Evolutionary conservation across 2,888 invertebrate species (phyloP).

Genomic region (Drymonia ruficornis): DNA sequence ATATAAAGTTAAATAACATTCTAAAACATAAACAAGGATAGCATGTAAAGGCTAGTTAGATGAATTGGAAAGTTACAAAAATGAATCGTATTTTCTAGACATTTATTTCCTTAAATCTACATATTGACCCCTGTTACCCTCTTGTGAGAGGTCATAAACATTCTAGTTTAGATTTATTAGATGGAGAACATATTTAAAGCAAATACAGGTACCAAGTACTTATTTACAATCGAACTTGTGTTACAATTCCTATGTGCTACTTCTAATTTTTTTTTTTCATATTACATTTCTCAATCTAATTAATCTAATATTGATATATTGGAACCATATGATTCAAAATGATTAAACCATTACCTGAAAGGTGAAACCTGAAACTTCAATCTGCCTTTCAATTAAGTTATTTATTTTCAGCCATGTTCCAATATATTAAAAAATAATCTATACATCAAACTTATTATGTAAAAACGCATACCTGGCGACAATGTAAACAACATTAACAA

Average conservation of each 20-base stretch:
- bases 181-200: conserved; percentile 1
- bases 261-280: conserved; percentile 8
- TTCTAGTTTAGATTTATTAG: conserved; percentile 13
- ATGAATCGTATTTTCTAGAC: conserved; percentile 22
- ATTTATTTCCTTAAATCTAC: conserved; percentile 31
- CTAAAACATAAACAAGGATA: conserved; percentile 14
- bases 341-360: conserved; percentile 3
- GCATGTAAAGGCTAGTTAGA: conserved; percentile 24
- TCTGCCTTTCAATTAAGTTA: background rate
- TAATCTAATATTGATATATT: conserved; percentile 41
- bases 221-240: conserved; percentile 8
- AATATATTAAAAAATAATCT: conserved; percentile 47
- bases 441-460: conserved; percentile 68
- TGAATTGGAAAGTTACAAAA: conserved; percentile 12
- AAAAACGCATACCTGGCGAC: conserved; percentile 84
- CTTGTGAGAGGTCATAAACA: conserved; percentile 15
- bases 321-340: conserved; percentile 28
- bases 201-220: too few species aligned
- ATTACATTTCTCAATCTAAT: conserved; percentile 18
- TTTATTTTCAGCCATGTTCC: conserved; percentile 26
- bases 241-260: too few species aligned
- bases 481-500: conserved; percentile 85
- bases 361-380: conserved; percentile 12
- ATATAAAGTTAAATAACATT: background rate
- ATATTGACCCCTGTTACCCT: conserved; percentile 32